phyloP scores from a whole-genome alignment of 2,797 vertebrate species.

The Girardinus metallicus region DNA sequence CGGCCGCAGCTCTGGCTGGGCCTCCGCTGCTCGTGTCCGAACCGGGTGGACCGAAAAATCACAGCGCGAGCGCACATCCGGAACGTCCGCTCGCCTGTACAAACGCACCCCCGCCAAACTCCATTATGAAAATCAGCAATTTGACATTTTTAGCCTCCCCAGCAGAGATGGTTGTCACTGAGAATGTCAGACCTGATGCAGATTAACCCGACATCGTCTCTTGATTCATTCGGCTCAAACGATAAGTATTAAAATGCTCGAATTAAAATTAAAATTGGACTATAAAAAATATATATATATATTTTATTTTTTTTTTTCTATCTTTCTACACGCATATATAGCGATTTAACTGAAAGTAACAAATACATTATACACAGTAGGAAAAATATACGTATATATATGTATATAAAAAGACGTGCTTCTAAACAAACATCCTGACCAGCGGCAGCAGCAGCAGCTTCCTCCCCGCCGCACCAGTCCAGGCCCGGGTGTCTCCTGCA shows the following conservation, averaged over 20 bases:
- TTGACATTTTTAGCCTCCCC: background rate
- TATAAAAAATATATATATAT: background rate
- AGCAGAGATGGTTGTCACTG: fast-evolving
- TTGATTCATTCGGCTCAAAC: conserved; percentile 6
- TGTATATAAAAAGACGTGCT: background rate
- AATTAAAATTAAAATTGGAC: background rate
- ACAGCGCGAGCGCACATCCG: conserved; percentile 5
- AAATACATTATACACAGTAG: background rate
- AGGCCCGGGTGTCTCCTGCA: conserved; percentile 45
- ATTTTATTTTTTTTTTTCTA: too few relatives aligned
- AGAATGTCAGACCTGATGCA: fast-evolving
- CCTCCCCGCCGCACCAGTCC: conserved; percentile 49
- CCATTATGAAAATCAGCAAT: background rate
- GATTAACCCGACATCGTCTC: fast-evolving
- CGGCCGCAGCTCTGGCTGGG: fast-evolving
- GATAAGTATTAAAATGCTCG: fast-evolving
- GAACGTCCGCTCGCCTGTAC: background rate
- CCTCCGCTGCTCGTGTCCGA: fast-evolving
- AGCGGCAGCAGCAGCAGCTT: background rate
- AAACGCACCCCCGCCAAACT: conserved; percentile 15
- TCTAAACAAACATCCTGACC: background rate
- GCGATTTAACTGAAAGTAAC: too few relatives aligned
- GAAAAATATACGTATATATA: background rate
- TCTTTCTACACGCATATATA: background rate
- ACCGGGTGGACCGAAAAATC: background rate